Conservation (phyloP, 2,797 vertebrate genomes). For the Sternotherus odoratus region DNA sequence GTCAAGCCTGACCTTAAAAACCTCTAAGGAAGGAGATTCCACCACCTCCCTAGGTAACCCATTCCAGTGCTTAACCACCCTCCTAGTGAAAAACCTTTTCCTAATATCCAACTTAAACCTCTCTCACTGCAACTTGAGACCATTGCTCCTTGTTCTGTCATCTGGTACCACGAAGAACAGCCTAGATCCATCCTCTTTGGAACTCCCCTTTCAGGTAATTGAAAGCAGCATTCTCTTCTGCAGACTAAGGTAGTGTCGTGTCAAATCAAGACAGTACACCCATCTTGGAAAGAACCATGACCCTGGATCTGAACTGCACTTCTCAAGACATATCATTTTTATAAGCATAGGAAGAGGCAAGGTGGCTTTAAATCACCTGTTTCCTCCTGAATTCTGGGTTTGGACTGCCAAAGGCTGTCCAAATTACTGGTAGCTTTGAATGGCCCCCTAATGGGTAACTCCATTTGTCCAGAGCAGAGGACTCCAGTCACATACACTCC, state of each 20-base stretch:
- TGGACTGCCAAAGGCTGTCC: neutral
- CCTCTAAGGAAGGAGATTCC: no score
- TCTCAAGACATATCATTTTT: neutral
- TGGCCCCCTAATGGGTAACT: neutral
- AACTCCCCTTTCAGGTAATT: no score
- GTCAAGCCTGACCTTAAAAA: no score
- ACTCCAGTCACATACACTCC: neutral
- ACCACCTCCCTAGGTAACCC: no score
- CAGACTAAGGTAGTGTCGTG: neutral
- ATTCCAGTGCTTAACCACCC: no score
- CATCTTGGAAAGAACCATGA: neutral
- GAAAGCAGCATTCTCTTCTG: no score
- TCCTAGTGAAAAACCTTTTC: no score
- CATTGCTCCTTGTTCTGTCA: no score
- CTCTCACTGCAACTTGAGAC: no score
- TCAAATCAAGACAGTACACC: neutral
- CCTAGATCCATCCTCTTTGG: no score
- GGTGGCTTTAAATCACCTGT: rapidly evolving
- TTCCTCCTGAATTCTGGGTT: neutral
- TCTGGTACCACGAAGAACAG: no score
- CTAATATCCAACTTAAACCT: no score
- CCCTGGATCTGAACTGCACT: neutral
- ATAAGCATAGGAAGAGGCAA: neutral
- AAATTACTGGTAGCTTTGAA: rapidly evolving
- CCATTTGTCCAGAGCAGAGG: rapidly evolving